phyloP scores from a whole-genome alignment of 2,888 invertebrate genomes.

The Apodemia zela region DNA sequence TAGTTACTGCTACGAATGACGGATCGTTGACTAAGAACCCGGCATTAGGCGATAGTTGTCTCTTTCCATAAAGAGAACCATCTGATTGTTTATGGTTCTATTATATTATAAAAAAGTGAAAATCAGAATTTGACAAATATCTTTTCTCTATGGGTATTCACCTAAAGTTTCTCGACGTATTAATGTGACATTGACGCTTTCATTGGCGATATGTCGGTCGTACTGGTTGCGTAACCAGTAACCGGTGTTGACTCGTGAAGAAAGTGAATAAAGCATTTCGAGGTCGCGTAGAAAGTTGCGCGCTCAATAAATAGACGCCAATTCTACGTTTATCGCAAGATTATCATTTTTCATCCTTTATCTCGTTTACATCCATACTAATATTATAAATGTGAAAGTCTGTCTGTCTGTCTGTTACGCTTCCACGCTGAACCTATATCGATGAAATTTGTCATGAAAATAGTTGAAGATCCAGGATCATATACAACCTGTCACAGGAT shows the following conservation, averaged over 20 bases:
- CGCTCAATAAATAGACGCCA: constrained; percentile 47
- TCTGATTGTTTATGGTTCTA: constrained; percentile 23
- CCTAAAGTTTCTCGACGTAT: not conserved
- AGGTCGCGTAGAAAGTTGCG: constrained; percentile 78
- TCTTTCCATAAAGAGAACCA: too few species aligned
- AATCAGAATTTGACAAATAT: not conserved
- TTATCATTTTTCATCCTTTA: constrained; percentile 13
- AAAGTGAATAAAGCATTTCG: constrained; percentile 79
- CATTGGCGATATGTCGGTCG: constrained; percentile 66
- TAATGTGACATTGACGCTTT: constrained; percentile 38
- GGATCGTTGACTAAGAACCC: too few species aligned
- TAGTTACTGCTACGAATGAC: too few species aligned
- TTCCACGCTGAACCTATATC: too few species aligned
- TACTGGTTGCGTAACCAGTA: constrained; percentile 74
- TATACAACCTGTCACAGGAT: too few species aligned
- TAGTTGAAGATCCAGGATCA: too few species aligned
- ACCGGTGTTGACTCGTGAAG: constrained; percentile 72
- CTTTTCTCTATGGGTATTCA: not conserved
- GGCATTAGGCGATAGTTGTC: too few species aligned
- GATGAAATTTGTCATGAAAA: too few species aligned
- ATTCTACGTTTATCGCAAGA: constrained; percentile 15
- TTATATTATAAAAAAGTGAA: not conserved
- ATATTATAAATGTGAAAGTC: too few species aligned
- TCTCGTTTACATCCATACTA: constrained; percentile 20
- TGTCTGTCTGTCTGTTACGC: not conserved